A percentile compares a stretch with the other conserved stretches of the same genome.
Conservation (phyloP, 2,797 vertebrate species). For the Malacoraja senta region DNA sequence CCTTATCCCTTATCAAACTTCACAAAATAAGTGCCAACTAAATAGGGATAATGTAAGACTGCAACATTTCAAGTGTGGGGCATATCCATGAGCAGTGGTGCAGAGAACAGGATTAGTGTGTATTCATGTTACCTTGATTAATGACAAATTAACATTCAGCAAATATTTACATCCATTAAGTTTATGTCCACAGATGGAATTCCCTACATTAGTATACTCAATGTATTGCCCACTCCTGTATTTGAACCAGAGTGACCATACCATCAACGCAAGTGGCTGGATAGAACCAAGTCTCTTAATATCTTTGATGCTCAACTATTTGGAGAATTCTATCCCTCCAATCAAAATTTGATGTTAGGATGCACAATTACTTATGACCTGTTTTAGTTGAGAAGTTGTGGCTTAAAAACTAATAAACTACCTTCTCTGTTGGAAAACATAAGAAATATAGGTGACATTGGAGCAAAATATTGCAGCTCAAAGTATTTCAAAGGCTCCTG, state of each 20-base stretch:
- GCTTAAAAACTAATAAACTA: too few relatives aligned
- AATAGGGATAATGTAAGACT: not conserved
- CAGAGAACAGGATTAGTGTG: not conserved
- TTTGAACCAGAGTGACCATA: not conserved
- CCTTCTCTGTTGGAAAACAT: too few relatives aligned
- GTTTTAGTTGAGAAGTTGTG: too few relatives aligned
- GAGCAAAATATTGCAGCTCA: not conserved
- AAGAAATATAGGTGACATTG: not conserved
- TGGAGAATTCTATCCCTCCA: too few relatives aligned
- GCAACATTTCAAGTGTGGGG: not conserved
- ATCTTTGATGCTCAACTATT: too few relatives aligned
- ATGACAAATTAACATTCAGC: not conserved
- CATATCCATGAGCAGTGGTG: not conserved
- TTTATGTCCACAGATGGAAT: not conserved
- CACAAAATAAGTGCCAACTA: not conserved
- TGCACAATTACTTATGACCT: too few relatives aligned
- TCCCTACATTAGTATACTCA: not conserved
- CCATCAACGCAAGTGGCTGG: not conserved
- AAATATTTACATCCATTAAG: not conserved
- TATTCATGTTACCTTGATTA: not conserved
- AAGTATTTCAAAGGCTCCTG: not conserved
- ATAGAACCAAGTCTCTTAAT: not conserved
- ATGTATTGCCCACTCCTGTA: not conserved
- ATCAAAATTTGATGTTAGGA: too few relatives aligned
- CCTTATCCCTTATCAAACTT: not conserved